Percentiles rank a stretch among this genome's conserved stretches.
Conservation (phyloP, 2,113 vertebrate genomes). For the Chloropsis hardwickii region DNA sequence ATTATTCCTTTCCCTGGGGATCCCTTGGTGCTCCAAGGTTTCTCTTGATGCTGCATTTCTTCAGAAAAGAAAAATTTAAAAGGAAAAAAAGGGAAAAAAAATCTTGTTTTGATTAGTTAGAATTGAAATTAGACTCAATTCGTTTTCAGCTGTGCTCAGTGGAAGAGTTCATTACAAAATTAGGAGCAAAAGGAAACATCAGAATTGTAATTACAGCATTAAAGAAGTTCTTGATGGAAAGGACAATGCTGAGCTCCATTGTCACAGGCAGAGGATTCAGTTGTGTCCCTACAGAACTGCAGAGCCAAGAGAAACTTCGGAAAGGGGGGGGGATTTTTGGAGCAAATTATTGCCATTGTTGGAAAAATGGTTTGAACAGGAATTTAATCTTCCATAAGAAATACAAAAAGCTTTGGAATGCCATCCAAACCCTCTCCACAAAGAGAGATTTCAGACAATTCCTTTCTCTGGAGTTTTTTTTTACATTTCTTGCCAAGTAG, state of each 20-base stretch:
- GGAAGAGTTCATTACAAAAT: constrained; percentile 28
- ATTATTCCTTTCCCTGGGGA: neutral
- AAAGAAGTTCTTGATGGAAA: neutral
- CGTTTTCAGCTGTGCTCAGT: neutral
- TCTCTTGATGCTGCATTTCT: neutral
- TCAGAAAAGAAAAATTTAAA: neutral
- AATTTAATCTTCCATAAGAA: constrained; percentile 35
- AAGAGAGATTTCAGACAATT: neutral
- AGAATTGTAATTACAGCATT: neutral
- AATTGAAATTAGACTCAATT: neutral
- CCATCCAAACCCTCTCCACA: neutral
- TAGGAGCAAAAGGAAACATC: neutral
- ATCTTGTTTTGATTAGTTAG: neutral
- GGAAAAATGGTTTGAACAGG: neutral
- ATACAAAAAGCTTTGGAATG: neutral
- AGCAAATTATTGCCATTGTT: constrained; percentile 13
- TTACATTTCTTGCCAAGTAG: neutral
- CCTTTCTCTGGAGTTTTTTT: neutral
- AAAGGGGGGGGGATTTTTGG: neutral
- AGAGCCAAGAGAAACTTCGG: neutral
- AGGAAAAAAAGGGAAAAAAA: neutral
- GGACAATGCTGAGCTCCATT: neutral
- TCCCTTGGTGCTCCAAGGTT: neutral
- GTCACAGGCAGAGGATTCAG: constrained; percentile 16
- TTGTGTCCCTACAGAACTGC: neutral